These are phyloP conservation scores for Capromys pilorides DNA, from an alignment of 2,797 vertebrate species.

Conservation along the genomic window DNA sequence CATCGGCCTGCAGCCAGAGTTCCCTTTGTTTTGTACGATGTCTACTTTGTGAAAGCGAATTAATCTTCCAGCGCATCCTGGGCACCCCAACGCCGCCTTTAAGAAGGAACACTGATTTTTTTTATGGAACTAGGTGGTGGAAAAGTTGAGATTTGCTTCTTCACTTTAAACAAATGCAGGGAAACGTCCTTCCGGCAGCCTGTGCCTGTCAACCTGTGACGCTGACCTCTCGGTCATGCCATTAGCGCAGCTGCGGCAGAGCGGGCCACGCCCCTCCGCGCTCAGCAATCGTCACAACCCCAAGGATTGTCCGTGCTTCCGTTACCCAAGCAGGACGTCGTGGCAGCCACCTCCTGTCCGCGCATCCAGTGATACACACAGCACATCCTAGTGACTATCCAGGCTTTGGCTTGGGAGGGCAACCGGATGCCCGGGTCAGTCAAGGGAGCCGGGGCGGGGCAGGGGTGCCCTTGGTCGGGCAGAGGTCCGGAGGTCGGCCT, in stretches of 20 bases:
- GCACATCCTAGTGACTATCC: not conserved
- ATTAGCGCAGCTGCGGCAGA: not conserved
- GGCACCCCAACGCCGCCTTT: not conserved
- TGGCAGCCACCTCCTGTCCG: not conserved
- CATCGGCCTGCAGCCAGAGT: conserved; percentile 5
- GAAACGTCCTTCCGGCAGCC: not conserved
- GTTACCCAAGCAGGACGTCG: not conserved
- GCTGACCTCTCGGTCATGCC: not conserved
- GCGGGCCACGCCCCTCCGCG: not conserved
- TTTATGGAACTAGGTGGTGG: not conserved
- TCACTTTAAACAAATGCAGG: not conserved
- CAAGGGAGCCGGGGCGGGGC: not conserved
- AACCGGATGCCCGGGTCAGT: not conserved
- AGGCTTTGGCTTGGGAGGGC: not conserved
- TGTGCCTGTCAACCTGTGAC: not conserved
- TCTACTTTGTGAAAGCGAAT: conserved; percentile 47
- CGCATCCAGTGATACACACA: accelerated
- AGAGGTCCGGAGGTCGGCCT: not conserved
- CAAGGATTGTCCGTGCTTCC: not conserved
- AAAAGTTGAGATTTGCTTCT: not conserved
- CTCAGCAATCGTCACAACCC: not conserved
- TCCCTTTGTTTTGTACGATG: not conserved
- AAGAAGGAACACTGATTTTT: not conserved
- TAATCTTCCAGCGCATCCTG: conserved; percentile 38
- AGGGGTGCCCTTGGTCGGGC: accelerated